These are phyloP conservation scores for Drosophila eohydei DNA, from an alignment of 2,888 invertebrate species.

Conservation along the genomic window DNA sequence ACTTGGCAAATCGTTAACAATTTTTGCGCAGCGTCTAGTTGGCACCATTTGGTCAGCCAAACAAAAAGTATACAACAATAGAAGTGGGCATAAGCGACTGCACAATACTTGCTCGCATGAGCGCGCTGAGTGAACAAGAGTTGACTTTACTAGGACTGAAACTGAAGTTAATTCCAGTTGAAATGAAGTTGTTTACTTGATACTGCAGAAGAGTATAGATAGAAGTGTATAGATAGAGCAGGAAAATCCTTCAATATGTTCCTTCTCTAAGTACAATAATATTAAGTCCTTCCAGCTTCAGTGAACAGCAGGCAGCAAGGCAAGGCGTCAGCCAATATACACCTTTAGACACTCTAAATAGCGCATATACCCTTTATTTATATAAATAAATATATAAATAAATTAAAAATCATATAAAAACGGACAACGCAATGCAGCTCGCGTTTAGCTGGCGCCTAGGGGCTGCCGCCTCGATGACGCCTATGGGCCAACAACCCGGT, in stretches of 20 bases:
- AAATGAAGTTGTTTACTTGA: no score
- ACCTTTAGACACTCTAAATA: rapidly evolving
- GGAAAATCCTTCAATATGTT: no score
- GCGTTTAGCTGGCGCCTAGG: conserved; percentile 65
- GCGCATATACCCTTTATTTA: neutral
- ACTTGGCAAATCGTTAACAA: conserved; percentile 68
- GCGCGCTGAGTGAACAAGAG: no score
- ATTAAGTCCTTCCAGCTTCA: neutral
- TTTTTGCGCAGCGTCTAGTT: conserved; percentile 70
- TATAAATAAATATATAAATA: conserved; percentile 52
- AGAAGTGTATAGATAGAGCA: no score
- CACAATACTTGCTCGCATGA: neutral
- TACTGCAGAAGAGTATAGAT: no score
- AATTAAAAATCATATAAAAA: conserved; percentile 77
- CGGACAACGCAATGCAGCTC: conserved; percentile 67
- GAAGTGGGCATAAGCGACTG: neutral
- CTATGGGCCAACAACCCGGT: conserved; percentile 68
- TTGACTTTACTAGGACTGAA: neutral
- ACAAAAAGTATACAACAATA: conserved; percentile 10
- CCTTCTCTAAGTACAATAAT: no score
- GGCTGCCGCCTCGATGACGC: conserved; percentile 59
- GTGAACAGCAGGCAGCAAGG: neutral
- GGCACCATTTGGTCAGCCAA: conserved; percentile 75
- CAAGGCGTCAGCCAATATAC: neutral
- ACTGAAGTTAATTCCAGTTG: neutral